Evolutionary conservation across 1,140 invertebrate genomes (phyloP).

Genomic region (Drosophila biarmipes): DNA sequence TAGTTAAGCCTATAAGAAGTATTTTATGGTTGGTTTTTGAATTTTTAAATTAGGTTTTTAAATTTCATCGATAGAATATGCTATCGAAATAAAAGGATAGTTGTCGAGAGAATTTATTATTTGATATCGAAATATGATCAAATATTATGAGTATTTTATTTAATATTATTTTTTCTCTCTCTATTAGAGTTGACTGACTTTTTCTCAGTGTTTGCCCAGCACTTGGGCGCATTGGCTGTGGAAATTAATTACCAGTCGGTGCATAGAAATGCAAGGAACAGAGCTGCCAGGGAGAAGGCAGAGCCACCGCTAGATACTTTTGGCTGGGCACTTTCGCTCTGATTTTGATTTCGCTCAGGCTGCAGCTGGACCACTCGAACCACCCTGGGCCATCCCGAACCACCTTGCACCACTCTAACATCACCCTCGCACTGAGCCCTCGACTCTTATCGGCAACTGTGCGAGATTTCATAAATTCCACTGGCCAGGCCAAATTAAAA

Average conservation of each 20-base stretch:
- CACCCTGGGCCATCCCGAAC: background rate
- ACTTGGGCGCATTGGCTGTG: conserved; percentile 20
- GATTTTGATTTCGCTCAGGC: background rate
- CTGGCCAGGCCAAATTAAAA: conserved; percentile 50
- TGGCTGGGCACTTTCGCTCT: conserved; percentile 23
- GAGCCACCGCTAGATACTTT: conserved; percentile 54
- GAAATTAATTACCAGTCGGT: conserved; percentile 57
- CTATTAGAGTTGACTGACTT: background rate
- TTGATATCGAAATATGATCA: too few relatives aligned
- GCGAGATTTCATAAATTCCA: conserved; percentile 69
- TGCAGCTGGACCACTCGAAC: background rate
- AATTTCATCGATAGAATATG: too few relatives aligned
- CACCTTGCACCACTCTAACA: too few relatives aligned
- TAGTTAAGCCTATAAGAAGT: too few relatives aligned
- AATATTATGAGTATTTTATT: too few relatives aligned
- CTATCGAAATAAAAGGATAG: too few relatives aligned
- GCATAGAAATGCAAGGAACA: conserved; percentile 44
- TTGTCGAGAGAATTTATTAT: too few relatives aligned
- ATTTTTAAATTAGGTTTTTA: too few relatives aligned
- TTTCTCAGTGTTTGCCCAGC: conserved; percentile 4
- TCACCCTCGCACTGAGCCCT: background rate
- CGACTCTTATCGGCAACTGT: conserved; percentile 49
- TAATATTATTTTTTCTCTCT: too few relatives aligned
- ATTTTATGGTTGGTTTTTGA: too few relatives aligned
- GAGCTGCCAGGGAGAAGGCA: conserved; percentile 5